Conservation (phyloP, 2,888 invertebrate species). For the Pseudococcus viburni region DNA sequence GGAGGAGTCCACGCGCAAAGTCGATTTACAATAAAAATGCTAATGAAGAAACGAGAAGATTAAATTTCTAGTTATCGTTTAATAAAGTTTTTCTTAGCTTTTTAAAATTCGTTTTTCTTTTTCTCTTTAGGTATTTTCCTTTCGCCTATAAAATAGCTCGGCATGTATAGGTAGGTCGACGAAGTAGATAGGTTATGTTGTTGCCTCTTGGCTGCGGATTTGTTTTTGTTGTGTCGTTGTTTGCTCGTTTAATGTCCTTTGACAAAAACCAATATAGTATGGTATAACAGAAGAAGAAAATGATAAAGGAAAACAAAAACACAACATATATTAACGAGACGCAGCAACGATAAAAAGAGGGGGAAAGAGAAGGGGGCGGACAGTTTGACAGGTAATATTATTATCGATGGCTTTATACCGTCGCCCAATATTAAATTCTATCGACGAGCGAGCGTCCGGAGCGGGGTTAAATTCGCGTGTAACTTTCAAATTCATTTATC, state of each 20-base stretch:
- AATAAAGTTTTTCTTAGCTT: constrained; percentile 35
- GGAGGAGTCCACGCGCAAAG: background rate
- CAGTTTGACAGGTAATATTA: constrained; percentile 66
- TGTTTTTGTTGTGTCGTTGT: constrained; percentile 17
- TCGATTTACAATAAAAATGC: constrained; percentile 34
- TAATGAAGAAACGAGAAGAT: constrained; percentile 47
- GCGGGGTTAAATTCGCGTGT: constrained; percentile 65
- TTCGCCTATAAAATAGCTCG: background rate
- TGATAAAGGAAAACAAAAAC: constrained; percentile 53
- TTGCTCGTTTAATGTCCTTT: constrained; percentile 38
- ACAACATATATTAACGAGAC: constrained; percentile 57
- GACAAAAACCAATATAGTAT: constrained; percentile 43
- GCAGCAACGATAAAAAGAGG: constrained; percentile 21
- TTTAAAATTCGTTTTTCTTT: constrained; percentile 33
- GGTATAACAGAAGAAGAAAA: constrained; percentile 37
- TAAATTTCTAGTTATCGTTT: constrained; percentile 47
- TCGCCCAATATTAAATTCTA: constrained; percentile 64
- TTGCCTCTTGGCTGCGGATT: constrained; percentile 26
- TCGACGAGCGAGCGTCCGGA: constrained; percentile 30
- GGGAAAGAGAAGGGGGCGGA: constrained; percentile 57
- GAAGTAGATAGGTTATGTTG: background rate
- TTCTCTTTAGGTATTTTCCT: background rate
- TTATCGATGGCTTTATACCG: constrained; percentile 66
- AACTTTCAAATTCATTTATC: constrained; percentile 66
- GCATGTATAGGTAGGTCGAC: background rate